phyloP scores from a whole-genome alignment of 2,888 invertebrate species.

The Thyatira batis region DNA sequence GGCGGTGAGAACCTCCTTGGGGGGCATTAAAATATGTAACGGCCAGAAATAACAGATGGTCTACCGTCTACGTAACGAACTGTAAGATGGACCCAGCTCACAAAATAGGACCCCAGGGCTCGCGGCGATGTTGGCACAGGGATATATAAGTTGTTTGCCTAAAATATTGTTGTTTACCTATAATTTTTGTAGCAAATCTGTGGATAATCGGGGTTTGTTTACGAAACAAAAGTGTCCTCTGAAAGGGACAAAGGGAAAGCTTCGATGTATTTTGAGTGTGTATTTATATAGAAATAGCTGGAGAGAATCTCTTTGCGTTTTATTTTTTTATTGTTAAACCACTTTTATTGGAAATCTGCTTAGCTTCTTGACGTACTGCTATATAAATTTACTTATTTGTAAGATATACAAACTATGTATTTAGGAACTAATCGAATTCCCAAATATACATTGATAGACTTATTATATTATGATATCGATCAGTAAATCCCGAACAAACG shows the following conservation, averaged over 20 bases:
- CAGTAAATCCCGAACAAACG: too few relatives aligned
- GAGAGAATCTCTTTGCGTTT: constrained; percentile 1
- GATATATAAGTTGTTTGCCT: constrained; percentile 74
- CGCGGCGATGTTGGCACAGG: constrained; percentile 63
- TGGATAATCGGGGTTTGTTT: constrained; percentile 71
- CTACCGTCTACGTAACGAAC: constrained; percentile 67
- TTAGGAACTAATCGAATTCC: background rate
- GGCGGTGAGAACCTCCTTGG: constrained; percentile 51
- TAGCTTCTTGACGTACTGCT: background rate
- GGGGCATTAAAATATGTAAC: constrained; percentile 77
- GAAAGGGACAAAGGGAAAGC: constrained; percentile 49
- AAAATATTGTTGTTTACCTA: constrained; percentile 79
- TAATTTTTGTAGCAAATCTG: constrained; percentile 74
- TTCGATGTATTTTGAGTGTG: constrained; percentile 33
- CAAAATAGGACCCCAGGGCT: constrained; percentile 59
- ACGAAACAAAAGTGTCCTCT: constrained; percentile 56
- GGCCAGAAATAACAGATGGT: constrained; percentile 78
- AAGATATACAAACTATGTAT: too few relatives aligned
- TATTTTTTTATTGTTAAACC: background rate
- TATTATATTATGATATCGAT: background rate
- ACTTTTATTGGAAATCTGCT: constrained; percentile 2
- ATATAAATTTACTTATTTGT: background rate
- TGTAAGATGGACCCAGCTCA: constrained; percentile 60
- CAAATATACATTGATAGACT: background rate
- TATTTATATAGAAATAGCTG: constrained; percentile 27